These are phyloP conservation scores for Pogonus chalceus DNA, from an alignment of 1,140 invertebrate species.

Conservation along the genomic window DNA sequence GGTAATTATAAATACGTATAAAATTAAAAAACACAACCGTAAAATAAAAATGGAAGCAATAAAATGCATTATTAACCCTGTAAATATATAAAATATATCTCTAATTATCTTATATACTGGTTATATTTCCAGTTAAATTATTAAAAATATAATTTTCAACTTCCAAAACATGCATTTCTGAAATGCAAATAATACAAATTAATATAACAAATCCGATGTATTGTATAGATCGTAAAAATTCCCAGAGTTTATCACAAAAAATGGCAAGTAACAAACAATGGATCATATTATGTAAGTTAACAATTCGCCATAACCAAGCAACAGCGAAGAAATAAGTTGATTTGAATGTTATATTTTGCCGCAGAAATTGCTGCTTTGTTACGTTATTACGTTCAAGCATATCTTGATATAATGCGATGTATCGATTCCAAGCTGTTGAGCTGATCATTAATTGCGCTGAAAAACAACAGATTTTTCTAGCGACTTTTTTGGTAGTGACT, in stretches of 20 bases:
- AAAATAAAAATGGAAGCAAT: no score
- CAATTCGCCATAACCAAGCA: slow-evolving; percentile 63
- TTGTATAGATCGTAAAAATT: slow-evolving; percentile 53
- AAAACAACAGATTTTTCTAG: slow-evolving; percentile 53
- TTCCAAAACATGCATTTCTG: slow-evolving; percentile 46
- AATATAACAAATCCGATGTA: slow-evolving; percentile 50
- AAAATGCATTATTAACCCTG: no score
- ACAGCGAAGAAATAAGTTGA: slow-evolving; percentile 62
- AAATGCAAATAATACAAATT: slow-evolving; percentile 44
- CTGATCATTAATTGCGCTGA: slow-evolving; percentile 58
- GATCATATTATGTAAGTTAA: slow-evolving; percentile 68
- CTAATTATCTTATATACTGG: background rate
- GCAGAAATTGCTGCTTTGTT: slow-evolving; percentile 35
- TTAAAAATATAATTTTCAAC: slow-evolving; percentile 42
- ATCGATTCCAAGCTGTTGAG: slow-evolving; percentile 69
- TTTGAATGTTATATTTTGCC: slow-evolving; percentile 46
- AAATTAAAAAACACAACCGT: no score
- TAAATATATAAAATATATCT: no score
- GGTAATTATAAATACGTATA: no score
- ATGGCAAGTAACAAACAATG: slow-evolving; percentile 66
- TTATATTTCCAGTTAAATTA: slow-evolving; percentile 10
- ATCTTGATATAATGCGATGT: slow-evolving; percentile 66
- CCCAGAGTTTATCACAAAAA: slow-evolving; percentile 69
- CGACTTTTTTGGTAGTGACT: slow-evolving; percentile 48
- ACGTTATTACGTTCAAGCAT: slow-evolving; percentile 53